phyloP scores from a whole-genome alignment of 2,888 invertebrate genomes.

The Caenorhabditis parvicauda region DNA sequence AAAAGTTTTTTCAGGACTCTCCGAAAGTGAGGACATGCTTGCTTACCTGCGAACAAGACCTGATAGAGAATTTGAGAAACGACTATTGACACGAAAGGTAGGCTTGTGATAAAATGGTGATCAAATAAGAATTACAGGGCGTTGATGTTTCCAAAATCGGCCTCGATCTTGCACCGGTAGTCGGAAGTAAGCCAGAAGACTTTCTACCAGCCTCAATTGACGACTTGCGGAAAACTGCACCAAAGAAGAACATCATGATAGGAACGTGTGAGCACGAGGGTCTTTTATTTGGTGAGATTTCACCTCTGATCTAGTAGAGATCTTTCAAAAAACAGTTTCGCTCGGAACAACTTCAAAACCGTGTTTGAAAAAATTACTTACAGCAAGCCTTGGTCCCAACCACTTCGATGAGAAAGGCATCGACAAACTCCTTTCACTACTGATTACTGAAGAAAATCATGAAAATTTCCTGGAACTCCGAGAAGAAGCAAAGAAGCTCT shows the following conservation, averaged over 20 bases:
- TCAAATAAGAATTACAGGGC: slow-evolving; percentile 13
- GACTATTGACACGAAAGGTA: slow-evolving; percentile 34
- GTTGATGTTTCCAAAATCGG: slow-evolving; percentile 48
- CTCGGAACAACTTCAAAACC: background rate
- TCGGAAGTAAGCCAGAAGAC: slow-evolving; percentile 35
- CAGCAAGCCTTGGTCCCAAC: slow-evolving; percentile 41
- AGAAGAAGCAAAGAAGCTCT: slow-evolving; percentile 43
- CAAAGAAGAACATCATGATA: slow-evolving; percentile 43
- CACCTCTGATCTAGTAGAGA: too few species aligned
- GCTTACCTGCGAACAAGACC: slow-evolving; percentile 32
- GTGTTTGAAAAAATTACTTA: slow-evolving; percentile 7
- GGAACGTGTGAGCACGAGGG: slow-evolving; percentile 50
- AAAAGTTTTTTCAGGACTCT: slow-evolving; percentile 16
- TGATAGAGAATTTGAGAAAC: slow-evolving; percentile 40
- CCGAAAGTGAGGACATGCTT: slow-evolving; percentile 36
- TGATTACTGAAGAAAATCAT: slow-evolving; percentile 46
- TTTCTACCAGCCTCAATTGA: slow-evolving; percentile 44
- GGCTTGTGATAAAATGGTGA: background rate
- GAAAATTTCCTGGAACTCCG: slow-evolving; percentile 37
- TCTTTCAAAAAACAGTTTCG: background rate
- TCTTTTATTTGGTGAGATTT: slow-evolving; percentile 40
- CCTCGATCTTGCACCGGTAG: slow-evolving; percentile 38
- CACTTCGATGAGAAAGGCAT: slow-evolving; percentile 47
- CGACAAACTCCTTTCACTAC: slow-evolving; percentile 44
- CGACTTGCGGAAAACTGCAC: slow-evolving; percentile 45